Evolutionary conservation across 2,113 vertebrate species (phyloP), one percentile per base, ranked within the genome.

Genomic region (Ciconia boyciana): DNA sequence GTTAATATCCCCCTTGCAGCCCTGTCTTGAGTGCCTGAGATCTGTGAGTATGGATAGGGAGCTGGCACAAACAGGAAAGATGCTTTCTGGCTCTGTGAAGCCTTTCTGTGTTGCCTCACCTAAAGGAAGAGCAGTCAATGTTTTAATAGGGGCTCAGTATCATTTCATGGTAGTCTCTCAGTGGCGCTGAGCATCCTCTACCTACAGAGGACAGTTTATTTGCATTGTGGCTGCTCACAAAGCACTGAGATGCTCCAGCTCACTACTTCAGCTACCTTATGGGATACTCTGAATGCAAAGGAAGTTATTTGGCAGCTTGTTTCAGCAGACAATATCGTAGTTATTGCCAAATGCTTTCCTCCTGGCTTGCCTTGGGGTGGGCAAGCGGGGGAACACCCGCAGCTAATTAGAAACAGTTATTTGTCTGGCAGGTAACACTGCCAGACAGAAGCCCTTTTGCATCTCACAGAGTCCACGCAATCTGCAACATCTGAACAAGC

Each of bases 361-460:
- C 36, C 89, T 91, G 74, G 51, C 52, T 41, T n/a, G 60, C 49
- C 62, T 21, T 44, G 78, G 91, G 75, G 18, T 61, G 85, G 72
- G 65, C 71, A 52, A 46, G 20, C 2, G 17, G 69, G 57, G 48
- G 44, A 89, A 22, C 72, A 44, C 21, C 64, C 28, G 16, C 32
- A 72, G 54, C 16, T 96, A 68, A 96, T n/a, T 41, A 57, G 69
- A 95, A 97, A 8, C 75, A 81, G 64, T 43, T 39, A 48, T 84
- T 60, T 65, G 36, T 43, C 49, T 94, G 92, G 92, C 76, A 79
- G 83, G 52, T 87, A 43, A 5, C 28, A 2, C 36, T 81, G 82
- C 91, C 93, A 96, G 95, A 95, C 95, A 94, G 95, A 91, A 97
- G 93, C 92, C 55, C 51, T 52, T 55, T 32, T 61, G 87, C 76